Percentiles rank a stretch among this genome's conserved stretches.
Evolutionary conservation across 2,888 invertebrate species (phyloP).

Genomic region (Amorpha juglandis): DNA sequence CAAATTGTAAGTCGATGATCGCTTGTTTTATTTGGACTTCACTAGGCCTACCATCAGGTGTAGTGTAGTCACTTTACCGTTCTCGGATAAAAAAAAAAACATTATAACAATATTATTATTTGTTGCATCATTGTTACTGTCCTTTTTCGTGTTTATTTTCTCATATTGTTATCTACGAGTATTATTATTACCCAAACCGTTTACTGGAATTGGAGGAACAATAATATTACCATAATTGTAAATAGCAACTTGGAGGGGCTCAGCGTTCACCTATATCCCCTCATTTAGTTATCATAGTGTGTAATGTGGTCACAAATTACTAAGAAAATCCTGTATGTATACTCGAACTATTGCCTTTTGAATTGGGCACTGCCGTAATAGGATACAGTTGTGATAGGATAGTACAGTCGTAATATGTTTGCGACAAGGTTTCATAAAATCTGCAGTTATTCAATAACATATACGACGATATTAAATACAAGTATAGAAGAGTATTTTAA

Average conservation of each 20-base stretch:
- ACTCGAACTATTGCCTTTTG: conserved; percentile 44
- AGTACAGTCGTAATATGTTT: no score
- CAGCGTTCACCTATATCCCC: conserved; percentile 49
- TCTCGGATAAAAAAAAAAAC: no score
- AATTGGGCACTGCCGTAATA: conserved; percentile 39
- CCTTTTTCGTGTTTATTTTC: conserved; percentile 15
- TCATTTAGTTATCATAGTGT: conserved; percentile 49
- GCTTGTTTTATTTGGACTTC: no score
- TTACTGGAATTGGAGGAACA: conserved; percentile 65
- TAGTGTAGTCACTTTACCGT: no score
- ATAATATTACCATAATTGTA: conserved; percentile 73
- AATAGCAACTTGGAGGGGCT: conserved; percentile 53
- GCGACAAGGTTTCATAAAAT: no score
- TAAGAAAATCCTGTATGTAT: conserved; percentile 56
- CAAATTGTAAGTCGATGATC: no score
- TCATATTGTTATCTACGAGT: conserved; percentile 20
- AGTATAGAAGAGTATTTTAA: no score
- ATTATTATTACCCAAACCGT: conserved; percentile 42
- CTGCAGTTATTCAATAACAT: no score
- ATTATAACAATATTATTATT: no score
- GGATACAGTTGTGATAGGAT: no score
- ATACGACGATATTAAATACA: no score
- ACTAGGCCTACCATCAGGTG: no score
- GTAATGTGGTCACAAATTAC: conserved; percentile 49
- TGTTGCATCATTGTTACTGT: not conserved